Evolutionary conservation across 2,797 vertebrate species (phyloP).

Genomic region (Oceanodroma leucorhoa): DNA sequence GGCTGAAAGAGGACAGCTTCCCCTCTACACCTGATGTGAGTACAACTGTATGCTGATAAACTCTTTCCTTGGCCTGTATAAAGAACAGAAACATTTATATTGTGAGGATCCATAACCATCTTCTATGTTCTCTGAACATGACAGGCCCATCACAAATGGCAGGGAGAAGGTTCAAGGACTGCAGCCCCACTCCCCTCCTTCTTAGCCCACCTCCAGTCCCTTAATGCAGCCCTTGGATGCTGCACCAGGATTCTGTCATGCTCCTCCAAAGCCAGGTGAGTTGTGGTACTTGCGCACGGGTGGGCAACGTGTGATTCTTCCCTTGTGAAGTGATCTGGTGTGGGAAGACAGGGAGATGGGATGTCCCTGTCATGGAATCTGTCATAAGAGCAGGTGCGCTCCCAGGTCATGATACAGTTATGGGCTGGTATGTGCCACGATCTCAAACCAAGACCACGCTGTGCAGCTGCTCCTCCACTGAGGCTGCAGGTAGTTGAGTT

Average conservation of each 20-base stretch:
- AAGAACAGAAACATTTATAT: not conserved
- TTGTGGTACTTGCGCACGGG: accelerated
- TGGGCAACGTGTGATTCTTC: not conserved
- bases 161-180: not conserved
- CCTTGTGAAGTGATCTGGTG: not conserved
- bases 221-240: not conserved
- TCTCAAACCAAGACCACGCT: not conserved
- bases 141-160: not conserved
- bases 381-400: not conserved
- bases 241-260: not conserved
- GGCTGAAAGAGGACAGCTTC: not conserved
- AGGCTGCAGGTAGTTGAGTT: not conserved
- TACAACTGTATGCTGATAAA: not conserved
- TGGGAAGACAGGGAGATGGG: not conserved
- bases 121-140: not conserved
- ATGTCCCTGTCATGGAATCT: not conserved
- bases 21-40: not conserved
- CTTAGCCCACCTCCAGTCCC: not conserved
- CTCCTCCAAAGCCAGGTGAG: not conserved
- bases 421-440: not conserved
- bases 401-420: not conserved
- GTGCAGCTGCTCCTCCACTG: not conserved
- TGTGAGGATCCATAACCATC: not conserved
- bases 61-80: not conserved
- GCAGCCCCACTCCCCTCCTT: not conserved